Evolutionary conservation across 2,113 vertebrate species (phyloP).

Genomic region (Cettia cetti): DNA sequence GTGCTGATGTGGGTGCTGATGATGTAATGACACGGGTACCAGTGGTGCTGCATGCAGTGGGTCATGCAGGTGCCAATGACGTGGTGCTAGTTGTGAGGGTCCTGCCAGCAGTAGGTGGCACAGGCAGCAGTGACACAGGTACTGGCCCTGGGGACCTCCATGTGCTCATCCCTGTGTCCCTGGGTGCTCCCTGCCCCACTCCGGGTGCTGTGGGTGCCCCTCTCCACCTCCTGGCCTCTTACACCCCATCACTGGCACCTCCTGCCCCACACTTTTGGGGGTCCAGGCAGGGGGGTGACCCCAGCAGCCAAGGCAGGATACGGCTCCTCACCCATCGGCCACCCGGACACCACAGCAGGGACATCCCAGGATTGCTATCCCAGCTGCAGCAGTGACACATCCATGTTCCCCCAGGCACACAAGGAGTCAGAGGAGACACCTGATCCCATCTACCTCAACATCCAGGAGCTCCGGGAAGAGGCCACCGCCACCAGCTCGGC

Average conservation of each 20-base stretch:
- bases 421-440: not conserved
- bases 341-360: accelerated
- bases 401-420: not conserved
- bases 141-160: not conserved
- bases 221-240: not conserved
- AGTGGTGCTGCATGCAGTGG: accelerated
- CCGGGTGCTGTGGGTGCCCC: not conserved
- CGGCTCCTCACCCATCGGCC: accelerated
- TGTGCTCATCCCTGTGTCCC: not conserved
- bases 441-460: constrained; percentile 83
- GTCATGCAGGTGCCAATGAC: not conserved
- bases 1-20: not conserved
- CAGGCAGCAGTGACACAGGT: not conserved
- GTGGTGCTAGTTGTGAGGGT: not conserved
- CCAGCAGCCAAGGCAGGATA: not conserved
- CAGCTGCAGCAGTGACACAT: not conserved
- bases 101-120: not conserved
- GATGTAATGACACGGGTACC: not conserved
- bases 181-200: not conserved
- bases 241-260: not conserved
- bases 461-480: constrained; percentile 73
- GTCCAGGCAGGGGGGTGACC: accelerated
- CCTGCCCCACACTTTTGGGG: not conserved
- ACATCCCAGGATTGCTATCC: accelerated
- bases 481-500: not conserved